Base-by-base conservation (phyloP, 2,888 invertebrate species). In the Nomada hirtipes region DNA sequence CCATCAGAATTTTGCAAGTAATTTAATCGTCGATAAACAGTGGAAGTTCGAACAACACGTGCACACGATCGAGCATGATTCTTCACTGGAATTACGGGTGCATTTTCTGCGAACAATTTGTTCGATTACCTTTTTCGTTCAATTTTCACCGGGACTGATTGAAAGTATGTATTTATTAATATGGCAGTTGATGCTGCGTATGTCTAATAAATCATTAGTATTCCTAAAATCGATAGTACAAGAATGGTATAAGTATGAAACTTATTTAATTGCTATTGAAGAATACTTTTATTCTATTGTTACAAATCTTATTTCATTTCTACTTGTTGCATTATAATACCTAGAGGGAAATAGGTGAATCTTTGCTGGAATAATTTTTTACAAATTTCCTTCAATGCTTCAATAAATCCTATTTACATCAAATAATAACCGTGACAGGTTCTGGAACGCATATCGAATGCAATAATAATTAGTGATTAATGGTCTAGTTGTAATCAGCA, bases 1-100 rank as follows among this genome's bases (percentile, higher is more conserved):
- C 86, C 78, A 76, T 86, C 76, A 84, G 86, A 85, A 88, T 89
- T 65, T 74, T 77, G 50, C 76, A 86, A 85, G 77, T 80, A 89
- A 89, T 85, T 86, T 71, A 52, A 87, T 83, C 59, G 65, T 60
- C 81, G 79, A 70, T 73, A 86, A 84, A 87, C 80, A 77, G 71
- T 85, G 70, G 57, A 64, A 63, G 78, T 29, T 59, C 57, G 70
- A 79, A 83, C 77, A 79, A 86, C 23, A 20, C 50, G 9, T 42
- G 29, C 75, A 67, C 74, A 63, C 52, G 77, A 55, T 57, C 83
- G 80, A 73, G 72, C 86, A 23, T 50, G 11, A 26, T 20, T 42
- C 26, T 18, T 13, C 29, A n/a, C n/a, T n/a, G 50, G 26, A 47
- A 67, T 36, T 55, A 44, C 13, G 10, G 10, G 4, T 2, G 26